Percentiles rank a stretch among this genome's conserved stretches.
phyloP scores from a whole-genome alignment of 1,140 invertebrate genomes.

The Penaeus indicus region DNA sequence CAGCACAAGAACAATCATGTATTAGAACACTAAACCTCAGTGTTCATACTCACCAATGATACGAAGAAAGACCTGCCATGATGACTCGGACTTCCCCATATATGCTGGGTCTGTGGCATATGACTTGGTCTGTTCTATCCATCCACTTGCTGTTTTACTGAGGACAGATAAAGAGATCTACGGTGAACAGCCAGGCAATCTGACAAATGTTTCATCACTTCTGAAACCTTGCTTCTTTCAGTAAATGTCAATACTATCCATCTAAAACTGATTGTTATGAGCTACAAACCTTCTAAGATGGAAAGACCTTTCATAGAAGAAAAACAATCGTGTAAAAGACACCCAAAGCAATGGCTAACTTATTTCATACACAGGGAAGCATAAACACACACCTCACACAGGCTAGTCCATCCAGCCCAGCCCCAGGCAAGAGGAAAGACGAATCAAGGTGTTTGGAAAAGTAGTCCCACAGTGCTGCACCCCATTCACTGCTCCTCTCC shows the following conservation, averaged over 20 bases:
- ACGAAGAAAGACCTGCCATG: conserved; percentile 63
- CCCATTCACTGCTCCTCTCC: conserved; percentile 56
- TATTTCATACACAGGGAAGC: neutral
- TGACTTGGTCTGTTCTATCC: conserved; percentile 48
- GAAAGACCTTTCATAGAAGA: too few relatives aligned
- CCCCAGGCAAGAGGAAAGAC: conserved; percentile 61
- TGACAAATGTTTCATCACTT: too few relatives aligned
- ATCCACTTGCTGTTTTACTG: conserved; percentile 49
- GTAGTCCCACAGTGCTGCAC: conserved; percentile 65
- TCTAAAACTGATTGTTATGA: too few relatives aligned
- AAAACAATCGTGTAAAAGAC: too few relatives aligned
- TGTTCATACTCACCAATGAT: conserved; percentile 50
- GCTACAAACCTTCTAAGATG: too few relatives aligned
- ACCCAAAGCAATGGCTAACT: too few relatives aligned
- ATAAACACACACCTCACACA: conserved; percentile 59
- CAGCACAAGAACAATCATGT: neutral
- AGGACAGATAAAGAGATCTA: neutral
- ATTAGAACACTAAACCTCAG: neutral
- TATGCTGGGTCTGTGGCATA: conserved; percentile 4
- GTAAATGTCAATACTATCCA: too few relatives aligned
- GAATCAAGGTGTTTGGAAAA: conserved; percentile 63
- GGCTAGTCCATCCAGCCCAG: conserved; percentile 54
- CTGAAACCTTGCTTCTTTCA: too few relatives aligned
- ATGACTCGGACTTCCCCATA: conserved; percentile 41
- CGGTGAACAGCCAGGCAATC: neutral